Evolutionary conservation across 2,113 vertebrate species (phyloP), one percentile per base, ranked within the genome.

Genomic region (Abramis brama): DNA sequence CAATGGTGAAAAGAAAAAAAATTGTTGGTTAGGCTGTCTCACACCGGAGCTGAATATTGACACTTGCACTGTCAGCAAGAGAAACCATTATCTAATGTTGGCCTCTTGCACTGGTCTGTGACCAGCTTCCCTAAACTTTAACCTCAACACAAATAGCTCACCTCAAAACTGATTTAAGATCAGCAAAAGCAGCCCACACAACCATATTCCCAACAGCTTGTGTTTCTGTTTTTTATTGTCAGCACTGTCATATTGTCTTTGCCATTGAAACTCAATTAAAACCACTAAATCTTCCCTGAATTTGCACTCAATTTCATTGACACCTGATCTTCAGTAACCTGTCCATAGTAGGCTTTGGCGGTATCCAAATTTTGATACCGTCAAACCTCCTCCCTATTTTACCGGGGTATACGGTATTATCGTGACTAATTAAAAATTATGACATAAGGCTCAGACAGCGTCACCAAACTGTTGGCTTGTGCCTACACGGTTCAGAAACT

Each of bases 1-100:
- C 93, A 94, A 92, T 93, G 92, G 90, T 92, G 90, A 91, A 79
- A 79, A 83, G 75, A 5, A 60, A 62, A 84, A 47, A 70, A 21
- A 0, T 6, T 27, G 87, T 87, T 74, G 75, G 83, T 86, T 87
- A 88, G 83, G 88, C 82, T 73, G 12, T 78, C 57, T 78, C 60
- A 36, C 79, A 88, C 87, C 82, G 76, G 87, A 89, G 75, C 59
- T 75, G 50, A 84, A 85, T 88, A 62, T 86, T 82, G 86, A 76
- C 75, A 87, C 83, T 21, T 47, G 60, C 43, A 89, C 81, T 66
- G 64, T 86, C 59, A 75, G 70, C 17, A 59, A 76, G n/a, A 86
- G n/a, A 78, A 82, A 73, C 82, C 45, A 57, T 45, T 30, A 76
- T 77, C 30, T 57, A 66, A 27, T 11, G 45, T 79, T 79, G 33